These are phyloP conservation scores for Perodicticus potto DNA, from an alignment of 2,797 vertebrate species.

Conservation along the genomic window DNA sequence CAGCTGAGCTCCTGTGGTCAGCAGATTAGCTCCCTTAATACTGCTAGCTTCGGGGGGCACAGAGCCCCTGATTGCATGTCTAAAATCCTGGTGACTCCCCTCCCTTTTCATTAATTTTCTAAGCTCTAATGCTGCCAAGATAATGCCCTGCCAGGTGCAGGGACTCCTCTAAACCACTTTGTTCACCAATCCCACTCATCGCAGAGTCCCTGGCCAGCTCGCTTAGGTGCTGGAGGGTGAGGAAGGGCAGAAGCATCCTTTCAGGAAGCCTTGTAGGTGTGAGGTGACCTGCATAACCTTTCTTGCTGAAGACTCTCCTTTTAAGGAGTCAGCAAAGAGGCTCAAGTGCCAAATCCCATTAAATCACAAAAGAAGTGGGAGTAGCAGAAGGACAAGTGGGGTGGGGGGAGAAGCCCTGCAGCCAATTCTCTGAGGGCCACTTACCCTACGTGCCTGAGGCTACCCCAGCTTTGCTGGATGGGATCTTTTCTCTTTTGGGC, in stretches of 20 bases:
- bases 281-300: conserved; percentile 2
- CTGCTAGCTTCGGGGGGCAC: neutral
- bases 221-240: conserved; percentile 8
- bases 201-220: conserved; percentile 23
- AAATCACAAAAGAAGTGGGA: conserved; percentile 57
- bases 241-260: conserved; percentile 3
- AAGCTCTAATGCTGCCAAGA: conserved; percentile 19
- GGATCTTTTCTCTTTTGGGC: neutral
- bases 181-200: neutral
- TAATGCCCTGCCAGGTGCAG: conserved; percentile 40
- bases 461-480: neutral
- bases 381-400: neutral
- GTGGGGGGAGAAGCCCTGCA: too few relatives aligned
- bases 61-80: neutral
- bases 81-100: conserved; percentile 46
- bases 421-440: conserved; percentile 15
- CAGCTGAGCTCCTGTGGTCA: neutral
- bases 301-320: neutral
- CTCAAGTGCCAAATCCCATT: conserved; percentile 60
- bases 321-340: conserved; percentile 61
- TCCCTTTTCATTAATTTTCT: conserved; percentile 64
- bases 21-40: neutral
- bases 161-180: conserved; percentile 68
- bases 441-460: neutral
- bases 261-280: neutral